Evolutionary conservation across 1,140 invertebrate species (phyloP).

Genomic region (Tetraneura akinire): DNA sequence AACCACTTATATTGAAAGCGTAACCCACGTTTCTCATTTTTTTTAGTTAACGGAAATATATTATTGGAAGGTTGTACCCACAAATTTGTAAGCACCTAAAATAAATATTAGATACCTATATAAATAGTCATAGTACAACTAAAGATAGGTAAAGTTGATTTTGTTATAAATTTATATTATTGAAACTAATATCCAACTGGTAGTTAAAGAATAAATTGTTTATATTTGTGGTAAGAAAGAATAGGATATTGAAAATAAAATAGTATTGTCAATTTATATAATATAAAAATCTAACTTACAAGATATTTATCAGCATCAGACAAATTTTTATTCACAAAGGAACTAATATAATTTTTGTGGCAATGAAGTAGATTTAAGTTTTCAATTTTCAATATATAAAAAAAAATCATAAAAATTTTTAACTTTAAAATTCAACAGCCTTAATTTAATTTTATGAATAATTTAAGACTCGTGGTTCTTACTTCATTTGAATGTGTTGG

Average conservation of each 20-base stretch:
- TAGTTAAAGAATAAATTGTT: too few species aligned
- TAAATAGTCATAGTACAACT: neutral
- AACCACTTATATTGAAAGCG: neutral
- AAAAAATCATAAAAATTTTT: too few species aligned
- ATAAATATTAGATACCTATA: neutral
- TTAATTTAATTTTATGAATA: too few species aligned
- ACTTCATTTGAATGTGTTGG: slow-evolving; percentile 3
- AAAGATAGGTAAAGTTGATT: too few species aligned
- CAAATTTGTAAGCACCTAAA: slow-evolving; percentile 4
- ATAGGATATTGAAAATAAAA: too few species aligned
- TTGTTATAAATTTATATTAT: too few species aligned
- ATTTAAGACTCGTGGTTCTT: neutral
- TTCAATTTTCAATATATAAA: neutral
- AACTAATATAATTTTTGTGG: neutral
- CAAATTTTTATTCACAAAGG: neutral
- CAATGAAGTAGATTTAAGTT: neutral
- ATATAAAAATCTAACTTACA: too few species aligned
- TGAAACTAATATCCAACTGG: too few species aligned
- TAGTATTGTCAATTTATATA: too few species aligned
- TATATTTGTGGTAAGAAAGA: neutral
- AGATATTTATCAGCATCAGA: neutral
- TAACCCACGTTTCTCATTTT: neutral
- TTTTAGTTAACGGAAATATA: neutral
- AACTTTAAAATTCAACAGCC: too few species aligned
- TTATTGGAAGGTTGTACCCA: neutral